Evolutionary conservation across 2,113 vertebrate genomes (phyloP).

Genomic region (Synchiropus splendidus): DNA sequence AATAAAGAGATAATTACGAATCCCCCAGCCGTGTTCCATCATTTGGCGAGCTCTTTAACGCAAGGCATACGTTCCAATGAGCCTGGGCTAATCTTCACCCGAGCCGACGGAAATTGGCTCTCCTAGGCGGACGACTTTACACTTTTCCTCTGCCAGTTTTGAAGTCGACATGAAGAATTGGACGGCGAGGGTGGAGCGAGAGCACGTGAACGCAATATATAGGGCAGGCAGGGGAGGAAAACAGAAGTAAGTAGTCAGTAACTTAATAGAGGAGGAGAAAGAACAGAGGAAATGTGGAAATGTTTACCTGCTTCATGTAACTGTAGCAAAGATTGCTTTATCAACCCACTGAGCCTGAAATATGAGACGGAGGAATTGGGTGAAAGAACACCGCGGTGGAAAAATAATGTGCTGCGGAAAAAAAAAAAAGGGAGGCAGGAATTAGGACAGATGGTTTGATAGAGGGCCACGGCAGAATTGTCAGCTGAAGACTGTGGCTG

Average conservation of each 20-base stretch:
- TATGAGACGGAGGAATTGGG: conserved; percentile 37
- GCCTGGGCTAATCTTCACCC: conserved; percentile 61
- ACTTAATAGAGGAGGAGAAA: conserved; percentile 8
- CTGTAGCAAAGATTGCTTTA: conserved; percentile 44
- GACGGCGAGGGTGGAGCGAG: conserved; percentile 24
- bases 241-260: conserved; percentile 23
- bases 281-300: conserved; percentile 19
- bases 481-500: conserved; percentile 19
- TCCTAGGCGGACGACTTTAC: conserved; percentile 37
- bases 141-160: conserved; percentile 54
- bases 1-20: conserved; percentile 68
- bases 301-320: conserved; percentile 46
- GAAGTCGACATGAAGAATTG: conserved; percentile 49
- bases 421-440: conserved; percentile 9
- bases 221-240: conserved; percentile 15
- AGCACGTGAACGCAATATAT: conserved; percentile 20
- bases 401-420: conserved; percentile 20
- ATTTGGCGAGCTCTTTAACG: conserved; percentile 66
- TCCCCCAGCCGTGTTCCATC: conserved; percentile 56
- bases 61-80: conserved; percentile 63
- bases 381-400: conserved; percentile 15
- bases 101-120: conserved; percentile 55
- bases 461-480: conserved; percentile 5
- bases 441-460: conserved; percentile 2
- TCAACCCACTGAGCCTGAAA: conserved; percentile 32